Evolutionary conservation across 2,888 invertebrate genomes (phyloP).

Genomic region (Leistus spinibarbis): DNA sequence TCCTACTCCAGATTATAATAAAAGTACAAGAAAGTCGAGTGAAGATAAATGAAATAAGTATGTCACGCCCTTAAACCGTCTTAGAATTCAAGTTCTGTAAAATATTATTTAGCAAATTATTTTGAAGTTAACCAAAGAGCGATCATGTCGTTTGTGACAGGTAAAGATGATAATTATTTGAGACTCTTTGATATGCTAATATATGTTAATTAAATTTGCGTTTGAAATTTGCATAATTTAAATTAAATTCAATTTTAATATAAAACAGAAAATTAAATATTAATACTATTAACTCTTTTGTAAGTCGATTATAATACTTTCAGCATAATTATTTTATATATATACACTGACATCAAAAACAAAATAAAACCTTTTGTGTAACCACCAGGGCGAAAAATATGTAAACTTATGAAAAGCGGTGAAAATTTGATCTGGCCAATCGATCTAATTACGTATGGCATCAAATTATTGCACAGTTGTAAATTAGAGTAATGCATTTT

Average conservation of each 20-base stretch:
- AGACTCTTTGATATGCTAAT: not conserved
- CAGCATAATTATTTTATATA: not conserved
- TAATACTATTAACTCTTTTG: not conserved
- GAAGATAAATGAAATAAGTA: no score
- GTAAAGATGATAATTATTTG: not conserved
- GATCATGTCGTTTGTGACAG: not conserved
- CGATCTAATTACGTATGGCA: no score
- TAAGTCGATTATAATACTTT: not conserved
- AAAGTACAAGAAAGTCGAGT: no score
- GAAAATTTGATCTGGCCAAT: no score
- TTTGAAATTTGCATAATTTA: not conserved
- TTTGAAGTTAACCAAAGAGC: no score
- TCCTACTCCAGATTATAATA: no score
- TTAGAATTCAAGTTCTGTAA: no score
- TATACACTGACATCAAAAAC: not conserved
- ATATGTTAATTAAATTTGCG: not conserved
- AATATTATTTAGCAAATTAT: no score
- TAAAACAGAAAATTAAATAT: not conserved
- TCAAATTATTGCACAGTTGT: no score
- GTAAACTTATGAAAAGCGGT: no score
- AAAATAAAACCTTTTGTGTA: not conserved
- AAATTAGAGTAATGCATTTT: no score
- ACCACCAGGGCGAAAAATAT: not conserved
- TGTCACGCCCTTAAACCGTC: no score
- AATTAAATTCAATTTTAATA: not conserved